phyloP scores from a whole-genome alignment of 2,797 vertebrate genomes.

The Sylvilagus floridanus region DNA sequence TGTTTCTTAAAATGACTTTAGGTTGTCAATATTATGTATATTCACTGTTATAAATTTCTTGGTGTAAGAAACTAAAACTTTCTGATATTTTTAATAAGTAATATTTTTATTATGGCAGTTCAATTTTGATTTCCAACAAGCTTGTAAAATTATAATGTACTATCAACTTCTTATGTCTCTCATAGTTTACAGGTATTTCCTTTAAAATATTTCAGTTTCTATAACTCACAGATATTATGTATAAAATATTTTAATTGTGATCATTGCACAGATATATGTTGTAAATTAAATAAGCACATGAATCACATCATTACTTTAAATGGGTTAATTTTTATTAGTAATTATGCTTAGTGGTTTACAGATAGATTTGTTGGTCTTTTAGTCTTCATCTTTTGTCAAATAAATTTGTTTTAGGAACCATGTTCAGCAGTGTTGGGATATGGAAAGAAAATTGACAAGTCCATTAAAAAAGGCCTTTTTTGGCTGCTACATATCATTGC shows the following conservation, averaged over 20 bases:
- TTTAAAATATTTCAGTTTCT: background rate
- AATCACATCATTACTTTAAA: constrained; percentile 19
- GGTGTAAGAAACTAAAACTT: constrained; percentile 20
- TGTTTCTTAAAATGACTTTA: constrained; percentile 23
- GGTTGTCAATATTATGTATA: background rate
- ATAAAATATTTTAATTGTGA: background rate
- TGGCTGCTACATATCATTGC: constrained; percentile 96
- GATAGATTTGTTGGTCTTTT: constrained; percentile 47
- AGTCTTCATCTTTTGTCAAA: constrained; percentile 49
- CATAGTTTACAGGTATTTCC: background rate
- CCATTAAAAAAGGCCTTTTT: constrained; percentile 95
- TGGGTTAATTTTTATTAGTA: constrained; percentile 54
- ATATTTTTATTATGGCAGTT: background rate
- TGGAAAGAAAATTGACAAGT: constrained; percentile 96
- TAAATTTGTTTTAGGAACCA: constrained; percentile 90
- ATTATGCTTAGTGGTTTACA: constrained; percentile 45
- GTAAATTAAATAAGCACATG: background rate
- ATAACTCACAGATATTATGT: background rate
- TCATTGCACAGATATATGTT: background rate
- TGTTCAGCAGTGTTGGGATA: constrained; percentile 95
- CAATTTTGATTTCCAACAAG: background rate
- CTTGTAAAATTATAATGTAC: constrained; percentile 1
- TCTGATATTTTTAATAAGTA: constrained; percentile 3
- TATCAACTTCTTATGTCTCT: background rate
- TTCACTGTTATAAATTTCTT: constrained; percentile 22